A percentile compares a stretch with the other conserved stretches of the same genome.
Conservation (phyloP, 2,888 invertebrate species). For the Cosmorhoe ocellata region DNA sequence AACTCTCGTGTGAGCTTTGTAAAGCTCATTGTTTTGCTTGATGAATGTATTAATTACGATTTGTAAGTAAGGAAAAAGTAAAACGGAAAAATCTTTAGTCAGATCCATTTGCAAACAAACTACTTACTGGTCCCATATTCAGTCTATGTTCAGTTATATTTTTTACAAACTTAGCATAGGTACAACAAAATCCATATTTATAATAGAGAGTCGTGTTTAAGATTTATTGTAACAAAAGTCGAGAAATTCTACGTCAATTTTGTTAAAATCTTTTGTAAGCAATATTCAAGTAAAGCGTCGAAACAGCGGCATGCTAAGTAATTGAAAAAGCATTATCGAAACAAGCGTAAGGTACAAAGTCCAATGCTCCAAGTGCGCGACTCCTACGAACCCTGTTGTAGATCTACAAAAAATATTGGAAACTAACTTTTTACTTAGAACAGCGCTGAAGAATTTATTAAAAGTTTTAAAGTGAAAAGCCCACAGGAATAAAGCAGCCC, state of each 20-base stretch:
- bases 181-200: too few species aligned
- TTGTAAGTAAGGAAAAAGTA: too few species aligned
- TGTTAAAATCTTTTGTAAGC: conserved; percentile 20
- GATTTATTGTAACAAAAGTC: not conserved
- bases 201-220: not conserved
- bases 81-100: too few species aligned
- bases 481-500: conserved; percentile 56
- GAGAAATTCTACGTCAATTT: conserved; percentile 12
- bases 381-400: conserved; percentile 36
- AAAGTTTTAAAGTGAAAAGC: conserved; percentile 58
- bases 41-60: too few species aligned
- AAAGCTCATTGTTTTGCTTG: too few species aligned
- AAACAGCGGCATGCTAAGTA: conserved; percentile 38
- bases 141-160: too few species aligned
- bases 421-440: conserved; percentile 53
- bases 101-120: too few species aligned
- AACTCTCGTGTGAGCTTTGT: too few species aligned
- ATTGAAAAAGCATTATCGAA: conserved; percentile 58
- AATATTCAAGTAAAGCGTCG: conserved; percentile 23
- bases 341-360: conserved; percentile 43
- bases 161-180: too few species aligned
- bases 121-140: too few species aligned
- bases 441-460: conserved; percentile 53
- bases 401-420: conserved; percentile 37
- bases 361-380: conserved; percentile 39